Base-by-base conservation (phyloP, 1,140 invertebrate genomes). In the Drosophila pseudoobscura region DNA sequence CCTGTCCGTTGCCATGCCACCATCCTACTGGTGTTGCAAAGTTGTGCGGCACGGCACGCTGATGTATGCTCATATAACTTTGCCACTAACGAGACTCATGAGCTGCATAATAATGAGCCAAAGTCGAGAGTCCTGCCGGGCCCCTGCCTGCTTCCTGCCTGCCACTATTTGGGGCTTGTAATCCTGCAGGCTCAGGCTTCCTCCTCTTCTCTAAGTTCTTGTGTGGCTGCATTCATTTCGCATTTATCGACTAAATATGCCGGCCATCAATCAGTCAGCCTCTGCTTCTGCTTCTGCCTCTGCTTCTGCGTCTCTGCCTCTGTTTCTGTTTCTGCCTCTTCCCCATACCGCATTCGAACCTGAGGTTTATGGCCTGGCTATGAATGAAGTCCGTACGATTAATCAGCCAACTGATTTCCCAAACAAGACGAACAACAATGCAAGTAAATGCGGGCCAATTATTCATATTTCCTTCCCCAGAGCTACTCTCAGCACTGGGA, bases 31-130 rank as follows among this genome's bases (percentile, higher is more conserved):
- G 77, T 84, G 80, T 84, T 84, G 82, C 78, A 85, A 85, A 85
- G 78, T 85, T 85, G 74, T 85, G 80, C 78, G 75, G 64, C 79
- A 58, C 49, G 69, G 64, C 79, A 58, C 49, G 69, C 82, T 85
- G 80, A 87, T 85, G 80, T 85, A 87, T 85, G 80, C 80, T 87
- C 80, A 87, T 87, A 85, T 87, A 87, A 87, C 80, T 85, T 87
- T 85, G 82, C 80, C 80, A 87, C 80, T 85, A 85, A 85, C 80
- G 82, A 87, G 82, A 85, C 80, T 82, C 80, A 87, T 87, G 82
- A 85, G 82, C 74, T 85, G 80, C 80, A 85, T 85, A 87, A 70
- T 78, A 85, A 85, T 87, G 82, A 85, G 80, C 51, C 63, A 31
- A 56, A 55, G 69, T 64, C 49, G 50, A 26, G 11, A 57, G 71